phyloP scores from a whole-genome alignment of 2,888 invertebrate species.

The Dryobota labecula region DNA sequence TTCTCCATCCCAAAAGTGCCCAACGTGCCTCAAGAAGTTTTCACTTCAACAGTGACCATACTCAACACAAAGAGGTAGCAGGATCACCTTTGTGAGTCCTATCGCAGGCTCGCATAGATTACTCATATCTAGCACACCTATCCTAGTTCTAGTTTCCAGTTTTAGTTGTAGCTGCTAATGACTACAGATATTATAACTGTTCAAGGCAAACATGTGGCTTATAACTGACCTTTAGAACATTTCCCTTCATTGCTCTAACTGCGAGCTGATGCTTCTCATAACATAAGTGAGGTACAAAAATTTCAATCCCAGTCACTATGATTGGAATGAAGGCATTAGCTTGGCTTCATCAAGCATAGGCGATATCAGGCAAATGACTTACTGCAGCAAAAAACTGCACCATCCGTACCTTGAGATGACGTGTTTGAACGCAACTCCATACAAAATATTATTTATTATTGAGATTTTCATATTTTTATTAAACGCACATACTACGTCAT shows the following conservation, averaged over 20 bases:
- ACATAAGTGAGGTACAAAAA: conserved; percentile 25
- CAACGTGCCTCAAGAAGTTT: too few relatives aligned
- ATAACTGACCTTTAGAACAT: conserved; percentile 29
- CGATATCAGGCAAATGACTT: conserved; percentile 65
- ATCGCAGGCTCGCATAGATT: neutral
- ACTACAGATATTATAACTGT: conserved; percentile 22
- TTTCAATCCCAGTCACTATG: conserved; percentile 47
- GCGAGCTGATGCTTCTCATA: conserved; percentile 26
- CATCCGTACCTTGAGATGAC: conserved; percentile 34
- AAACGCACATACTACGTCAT: too few relatives aligned
- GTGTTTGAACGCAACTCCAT: conserved; percentile 10
- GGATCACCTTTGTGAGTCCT: neutral
- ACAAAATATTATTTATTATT: neutral
- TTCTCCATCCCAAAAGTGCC: too few relatives aligned
- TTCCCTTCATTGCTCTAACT: conserved; percentile 35
- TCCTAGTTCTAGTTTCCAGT: conserved; percentile 3
- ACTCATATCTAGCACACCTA: neutral
- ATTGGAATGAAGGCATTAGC: conserved; percentile 58
- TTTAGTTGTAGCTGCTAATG: neutral
- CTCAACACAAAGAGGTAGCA: neutral
- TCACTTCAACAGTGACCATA: too few relatives aligned
- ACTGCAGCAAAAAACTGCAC: conserved; percentile 61
- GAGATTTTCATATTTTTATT: neutral
- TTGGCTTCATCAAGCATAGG: conserved; percentile 56
- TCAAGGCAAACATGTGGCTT: conserved; percentile 41